A percentile compares a stretch with the other conserved stretches of the same genome.
Conservation (phyloP, 2,113 vertebrate genomes). For the Tursiops truncatus region DNA sequence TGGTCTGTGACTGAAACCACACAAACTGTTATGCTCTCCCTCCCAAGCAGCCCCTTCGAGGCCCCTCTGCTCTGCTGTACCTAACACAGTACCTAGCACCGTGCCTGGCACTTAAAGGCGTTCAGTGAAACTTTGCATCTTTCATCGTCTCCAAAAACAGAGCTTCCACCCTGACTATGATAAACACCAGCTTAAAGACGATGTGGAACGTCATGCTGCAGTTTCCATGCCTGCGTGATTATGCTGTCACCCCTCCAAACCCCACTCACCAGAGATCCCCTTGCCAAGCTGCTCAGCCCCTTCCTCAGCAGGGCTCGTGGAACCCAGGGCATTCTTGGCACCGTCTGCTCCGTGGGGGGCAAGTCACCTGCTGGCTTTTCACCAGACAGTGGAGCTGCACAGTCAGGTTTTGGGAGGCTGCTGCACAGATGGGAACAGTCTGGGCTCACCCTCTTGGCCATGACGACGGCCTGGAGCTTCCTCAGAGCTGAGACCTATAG, state of each 20-base stretch:
- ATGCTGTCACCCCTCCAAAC: neutral
- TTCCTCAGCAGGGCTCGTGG: neutral
- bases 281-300: neutral
- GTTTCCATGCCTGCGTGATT: neutral
- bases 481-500: neutral
- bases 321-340: fast-evolving
- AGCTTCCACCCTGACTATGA: neutral
- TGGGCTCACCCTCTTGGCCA: neutral
- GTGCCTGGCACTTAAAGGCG: neutral
- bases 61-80: neutral
- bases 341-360: neutral
- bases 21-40: neutral
- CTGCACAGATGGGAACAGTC: neutral
- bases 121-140: neutral
- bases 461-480: neutral
- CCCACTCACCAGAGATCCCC: neutral
- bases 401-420: neutral
- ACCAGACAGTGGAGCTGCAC: neutral
- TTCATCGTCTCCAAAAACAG: neutral
- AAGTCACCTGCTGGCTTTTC: neutral
- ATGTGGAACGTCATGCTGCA: neutral
- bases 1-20: neutral
- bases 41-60: neutral
- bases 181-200: neutral
- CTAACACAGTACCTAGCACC: neutral